phyloP scores from a whole-genome alignment of 2,888 invertebrate species.

The Autographa pulchrina region DNA sequence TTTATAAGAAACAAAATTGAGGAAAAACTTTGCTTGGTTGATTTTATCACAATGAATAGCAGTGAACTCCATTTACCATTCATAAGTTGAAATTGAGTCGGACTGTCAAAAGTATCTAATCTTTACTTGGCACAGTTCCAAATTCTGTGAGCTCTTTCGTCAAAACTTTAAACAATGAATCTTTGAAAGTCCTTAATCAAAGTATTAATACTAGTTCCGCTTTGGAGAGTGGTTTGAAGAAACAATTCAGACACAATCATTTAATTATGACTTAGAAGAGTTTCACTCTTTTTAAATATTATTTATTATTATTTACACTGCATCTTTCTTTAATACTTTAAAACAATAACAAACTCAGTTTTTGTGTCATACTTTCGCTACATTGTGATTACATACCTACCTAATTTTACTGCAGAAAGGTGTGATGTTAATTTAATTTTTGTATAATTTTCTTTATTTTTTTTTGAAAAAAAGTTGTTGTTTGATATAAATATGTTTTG shows the following conservation, averaged over 20 bases:
- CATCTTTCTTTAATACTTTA: too few species aligned
- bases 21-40: not conserved
- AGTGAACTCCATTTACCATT: slow-evolving; percentile 8
- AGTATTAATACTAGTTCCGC: slow-evolving; percentile 21
- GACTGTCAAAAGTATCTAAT: slow-evolving; percentile 30
- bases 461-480: too few species aligned
- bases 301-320: not conserved
- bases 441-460: too few species aligned
- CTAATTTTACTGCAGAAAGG: too few species aligned
- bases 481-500: not conserved
- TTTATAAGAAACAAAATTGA: not conserved
- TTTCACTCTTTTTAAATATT: not conserved
- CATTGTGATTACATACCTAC: too few species aligned
- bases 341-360: too few species aligned
- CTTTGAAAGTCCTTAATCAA: slow-evolving; percentile 35
- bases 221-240: slow-evolving; percentile 10
- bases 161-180: slow-evolving; percentile 46
- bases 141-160: slow-evolving; percentile 37
- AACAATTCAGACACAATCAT: not conserved
- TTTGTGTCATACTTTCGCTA: too few species aligned
- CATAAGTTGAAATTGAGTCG: slow-evolving; percentile 21
- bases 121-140: slow-evolving; percentile 43
- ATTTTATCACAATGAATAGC: slow-evolving; percentile 20
- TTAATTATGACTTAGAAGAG: not conserved
- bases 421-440: too few species aligned